Percentiles rank a stretch among this genome's conserved stretches.
Conservation (phyloP, 2,888 invertebrate species). For the Eristalis tenax region DNA sequence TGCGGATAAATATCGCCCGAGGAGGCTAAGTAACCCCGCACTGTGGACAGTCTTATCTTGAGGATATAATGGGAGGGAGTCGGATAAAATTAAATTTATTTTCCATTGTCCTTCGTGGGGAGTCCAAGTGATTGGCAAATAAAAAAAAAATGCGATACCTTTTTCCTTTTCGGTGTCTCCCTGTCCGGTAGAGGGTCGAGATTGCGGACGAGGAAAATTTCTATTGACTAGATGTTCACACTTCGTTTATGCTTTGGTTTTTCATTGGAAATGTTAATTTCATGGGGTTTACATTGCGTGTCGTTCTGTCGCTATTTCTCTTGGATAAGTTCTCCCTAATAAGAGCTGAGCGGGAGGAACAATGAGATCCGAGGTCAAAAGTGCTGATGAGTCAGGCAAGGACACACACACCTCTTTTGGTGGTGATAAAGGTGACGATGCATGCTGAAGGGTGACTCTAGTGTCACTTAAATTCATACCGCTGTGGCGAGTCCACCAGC, state of each 20-base stretch:
- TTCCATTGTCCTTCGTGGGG: not conserved
- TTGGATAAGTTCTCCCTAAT: too few species aligned
- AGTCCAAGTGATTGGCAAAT: not conserved
- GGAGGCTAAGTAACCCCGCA: not conserved
- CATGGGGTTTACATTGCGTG: not conserved
- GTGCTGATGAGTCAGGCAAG: too few species aligned
- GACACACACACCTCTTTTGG: too few species aligned
- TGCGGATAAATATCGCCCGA: not conserved
- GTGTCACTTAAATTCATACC: too few species aligned
- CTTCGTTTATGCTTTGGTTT: not conserved
- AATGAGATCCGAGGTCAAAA: too few species aligned
- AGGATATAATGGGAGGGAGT: not conserved
- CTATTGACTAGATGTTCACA: not conserved
- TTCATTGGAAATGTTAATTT: not conserved
- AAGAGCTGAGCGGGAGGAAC: too few species aligned
- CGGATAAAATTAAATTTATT: not conserved
- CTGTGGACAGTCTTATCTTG: not conserved
- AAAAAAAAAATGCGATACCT: not conserved
- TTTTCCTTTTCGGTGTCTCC: not conserved
- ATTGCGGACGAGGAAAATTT: not conserved
- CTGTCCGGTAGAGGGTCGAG: not conserved
- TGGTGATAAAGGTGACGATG: too few species aligned
- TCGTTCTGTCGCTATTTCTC: too few species aligned
- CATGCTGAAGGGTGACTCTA: too few species aligned
- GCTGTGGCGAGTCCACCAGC: too few species aligned